Evolutionary conservation across 2,113 vertebrate genomes (phyloP).

Genomic region (Chascanopsetta lugubris): DNA sequence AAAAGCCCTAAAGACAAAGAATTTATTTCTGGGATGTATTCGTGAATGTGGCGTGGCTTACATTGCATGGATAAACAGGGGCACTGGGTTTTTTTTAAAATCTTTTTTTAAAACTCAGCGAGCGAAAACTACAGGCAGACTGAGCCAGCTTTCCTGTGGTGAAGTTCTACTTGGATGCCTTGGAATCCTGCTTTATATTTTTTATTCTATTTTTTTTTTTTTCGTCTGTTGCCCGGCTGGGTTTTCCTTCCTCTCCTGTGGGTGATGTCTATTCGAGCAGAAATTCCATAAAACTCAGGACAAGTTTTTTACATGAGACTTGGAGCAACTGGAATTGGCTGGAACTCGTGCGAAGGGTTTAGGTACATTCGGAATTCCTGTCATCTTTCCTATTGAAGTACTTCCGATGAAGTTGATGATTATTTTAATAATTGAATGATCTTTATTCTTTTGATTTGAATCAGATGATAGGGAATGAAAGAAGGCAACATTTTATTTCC

Average conservation of each 20-base stretch:
- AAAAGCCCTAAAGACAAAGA: conserved; percentile 24
- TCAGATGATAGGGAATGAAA: too few relatives aligned
- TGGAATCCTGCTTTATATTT: conserved; percentile 56
- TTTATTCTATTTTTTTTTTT: neutral
- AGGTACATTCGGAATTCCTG: too few relatives aligned
- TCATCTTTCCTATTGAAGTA: too few relatives aligned
- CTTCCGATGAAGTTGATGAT: too few relatives aligned
- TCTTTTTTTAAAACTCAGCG: conserved; percentile 53
- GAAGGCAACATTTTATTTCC: too few relatives aligned
- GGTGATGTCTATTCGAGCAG: conserved; percentile 37
- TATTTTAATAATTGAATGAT: too few relatives aligned
- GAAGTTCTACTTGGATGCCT: conserved; percentile 54
- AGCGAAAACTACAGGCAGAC: conserved; percentile 48
- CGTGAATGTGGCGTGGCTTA: conserved; percentile 36
- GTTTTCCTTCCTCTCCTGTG: conserved; percentile 41
- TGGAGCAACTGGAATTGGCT: conserved; percentile 49
- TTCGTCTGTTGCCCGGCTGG: conserved; percentile 29
- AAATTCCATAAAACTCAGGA: conserved; percentile 44
- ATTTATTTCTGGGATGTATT: conserved; percentile 27
- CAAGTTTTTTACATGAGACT: conserved; percentile 33
- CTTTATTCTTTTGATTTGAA: too few relatives aligned
- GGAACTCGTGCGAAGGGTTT: too few relatives aligned
- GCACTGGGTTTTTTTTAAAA: conserved; percentile 14
- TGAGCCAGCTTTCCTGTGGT: conserved; percentile 62
- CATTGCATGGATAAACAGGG: conserved; percentile 56